Evolutionary conservation across 2,888 invertebrate species (phyloP), one percentile per base, ranked within the genome.

Genomic region (Gryllus longicercus): DNA sequence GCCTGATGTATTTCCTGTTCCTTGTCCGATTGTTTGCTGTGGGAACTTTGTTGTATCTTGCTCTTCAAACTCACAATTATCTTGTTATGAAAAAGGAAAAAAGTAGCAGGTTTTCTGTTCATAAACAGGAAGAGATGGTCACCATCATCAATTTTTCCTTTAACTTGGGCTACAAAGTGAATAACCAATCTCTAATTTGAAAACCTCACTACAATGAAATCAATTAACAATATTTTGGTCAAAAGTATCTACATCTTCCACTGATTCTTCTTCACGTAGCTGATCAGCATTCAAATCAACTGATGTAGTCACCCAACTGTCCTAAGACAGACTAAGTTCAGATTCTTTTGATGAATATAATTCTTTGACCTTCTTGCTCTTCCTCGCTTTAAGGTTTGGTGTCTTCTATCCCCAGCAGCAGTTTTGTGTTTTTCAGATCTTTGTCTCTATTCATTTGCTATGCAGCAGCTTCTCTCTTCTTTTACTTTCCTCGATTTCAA

Each of bases 131-230:
- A 16, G n/a, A 74, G 74, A 74, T 74, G 2, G 4, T 74, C 8
- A 74, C 8, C 16, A 74, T 74, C 74, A 5, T 74, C 74, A 74
- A 4, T 74, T 74, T 74, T 74, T 74, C 74, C 74, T 74, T 74
- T 74, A 74, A 74, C 74, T 74, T 74, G 4, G 74, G 4, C 74
- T 74, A 74, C 74, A 74, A 74, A 74, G 74, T 74, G 74, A 74
- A 74, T 8, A 4, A 74, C 74, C 8, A 8, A 74, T 74, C 74
- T 74, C 74, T 74, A 4, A 18, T 74, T 74, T 4, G 4, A 2
- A 74, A 74, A n/a, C 74, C n/a, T 16, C 74, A 74, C 74, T 74
- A 74, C 8, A 74, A 74, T 4, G 25, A 2, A 74, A 4, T 74
- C 74, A 21, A 74, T 74, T 8, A 74, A 74, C 74, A 74, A 74